Base-by-base conservation (phyloP, 2,113 vertebrate genomes). In the Larimichthys crocea region DNA sequence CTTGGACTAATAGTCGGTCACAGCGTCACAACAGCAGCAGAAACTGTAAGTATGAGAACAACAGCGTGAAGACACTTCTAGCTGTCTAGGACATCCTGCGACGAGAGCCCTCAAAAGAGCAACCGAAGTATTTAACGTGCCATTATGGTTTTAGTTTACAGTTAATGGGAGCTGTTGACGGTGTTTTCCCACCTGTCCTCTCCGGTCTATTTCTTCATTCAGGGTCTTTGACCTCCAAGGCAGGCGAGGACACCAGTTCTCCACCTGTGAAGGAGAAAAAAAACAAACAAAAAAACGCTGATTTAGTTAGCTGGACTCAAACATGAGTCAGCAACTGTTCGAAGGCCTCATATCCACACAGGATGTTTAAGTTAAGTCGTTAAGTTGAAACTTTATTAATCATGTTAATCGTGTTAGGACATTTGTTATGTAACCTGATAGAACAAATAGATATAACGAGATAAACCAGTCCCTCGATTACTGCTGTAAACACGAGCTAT, bases 211-310 rank as follows among this genome's bases (percentile, higher is more conserved):
- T 88, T 98, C 97, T 71, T 98, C 97, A 14, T 94, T 95, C 85
- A 95, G 92, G 91, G 91, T 96, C 90, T 96, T 97, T 83, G 92
- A 94, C 96, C 98, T 97, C 98, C 98, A 99, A 72, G 96, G 96
- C 85, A 99, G 97, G 79, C 95, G 97, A 88, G 98, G 98, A 95
- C 98, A 99, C 98, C 98, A 99, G 89, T 99, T 99, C 96, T 99
- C 98, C 95, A 99, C 98, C 98, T 99, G 53, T 20, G 22, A 12
- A 50, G 49, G 7, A 19, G 5, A 53, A 53, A 26, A 24, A 26
- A 26, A 26, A 26, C 26, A 26, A 53, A n/a, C n/a, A n/a, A n/a
- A n/a, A 55, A 55, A 22, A 22, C 15, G 20, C 0, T 4, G 0
- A 53, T 42, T 9, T 24, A 46, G 10, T n/a, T 22, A 8, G 16